Evolutionary conservation across 2,797 vertebrate species (phyloP), one percentile per base, ranked within the genome.

Genomic region (Pangasius mekongensis): DNA sequence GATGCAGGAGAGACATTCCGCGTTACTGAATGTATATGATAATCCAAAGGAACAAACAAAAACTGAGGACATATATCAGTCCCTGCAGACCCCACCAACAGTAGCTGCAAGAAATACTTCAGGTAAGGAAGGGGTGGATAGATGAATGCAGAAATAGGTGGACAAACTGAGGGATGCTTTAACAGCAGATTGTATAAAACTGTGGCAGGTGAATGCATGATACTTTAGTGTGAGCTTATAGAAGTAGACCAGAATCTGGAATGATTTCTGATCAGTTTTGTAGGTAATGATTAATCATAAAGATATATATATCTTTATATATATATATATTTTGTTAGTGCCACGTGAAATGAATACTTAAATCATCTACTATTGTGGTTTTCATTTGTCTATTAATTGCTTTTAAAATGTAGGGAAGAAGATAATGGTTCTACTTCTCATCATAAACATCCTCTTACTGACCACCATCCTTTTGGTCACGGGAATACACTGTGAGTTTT

Each of bases 41-140:
- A 7, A 13, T 67, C 3, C 52, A 60, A 16, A 52, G n/a, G 24
- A 87, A 33, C 33, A 18, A 71, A 3, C 47, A 49, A 86, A 33
- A 85, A 85, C 87, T 20, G 90, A 91, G 20, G 58, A 88, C 54
- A 18, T 88, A 52, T 91, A 91, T 85, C 62, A 89, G 18, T 39
- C n/a, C 49, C 89, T 88, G 71, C 56, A 88, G 3, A 0, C 1
- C 2, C 33, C 39, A 54, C 9, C 60, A 52, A 62, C 30, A 54
- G 8, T 11, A 82, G 2, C 47, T 6, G 20, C 20, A 30, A 71
- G 16, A 58, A 30, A 39, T 24, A 3, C 16, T 11, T 47, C 87
- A 88, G 89, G 90, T 91, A 85, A 89, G 84, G 24, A 82, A 84
- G 24, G 2, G 52, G 3, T 76, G 11, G 24, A 87, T 24, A 13